Evolutionary conservation across 2,113 vertebrate species (phyloP).

Genomic region (Carettochelys insculpta): DNA sequence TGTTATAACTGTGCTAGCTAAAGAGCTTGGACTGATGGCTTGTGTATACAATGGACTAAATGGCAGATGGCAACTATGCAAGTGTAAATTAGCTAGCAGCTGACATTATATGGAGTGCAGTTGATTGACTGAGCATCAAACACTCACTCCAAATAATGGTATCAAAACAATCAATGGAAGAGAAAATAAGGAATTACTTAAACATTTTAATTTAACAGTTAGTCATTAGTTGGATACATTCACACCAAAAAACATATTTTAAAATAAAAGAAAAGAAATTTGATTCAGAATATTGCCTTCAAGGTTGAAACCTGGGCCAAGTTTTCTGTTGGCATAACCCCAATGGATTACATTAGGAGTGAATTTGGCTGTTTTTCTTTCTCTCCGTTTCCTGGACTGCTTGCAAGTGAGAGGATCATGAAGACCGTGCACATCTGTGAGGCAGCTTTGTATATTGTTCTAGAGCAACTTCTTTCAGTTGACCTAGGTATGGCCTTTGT

Average conservation of each 20-base stretch:
- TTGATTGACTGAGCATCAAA: too few relatives aligned
- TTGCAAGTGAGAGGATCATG: background rate
- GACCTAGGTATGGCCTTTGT: background rate
- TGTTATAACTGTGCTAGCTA: constrained; percentile 1
- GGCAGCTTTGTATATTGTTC: background rate
- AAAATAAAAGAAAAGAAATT: background rate
- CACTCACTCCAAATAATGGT: too few relatives aligned
- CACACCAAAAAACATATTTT: background rate
- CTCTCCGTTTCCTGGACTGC: background rate
- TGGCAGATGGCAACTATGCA: constrained; percentile 65
- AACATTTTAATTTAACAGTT: constrained; percentile 1
- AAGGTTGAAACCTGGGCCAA: background rate
- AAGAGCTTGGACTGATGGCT: constrained; percentile 34
- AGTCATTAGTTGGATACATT: background rate
- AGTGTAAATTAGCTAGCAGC: constrained; percentile 66
- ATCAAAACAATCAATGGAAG: background rate
- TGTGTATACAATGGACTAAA: constrained; percentile 24
- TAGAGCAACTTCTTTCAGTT: background rate
- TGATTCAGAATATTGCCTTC: background rate
- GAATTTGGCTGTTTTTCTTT: background rate
- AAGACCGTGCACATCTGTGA: fast-evolving
- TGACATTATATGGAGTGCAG: constrained; percentile 40
- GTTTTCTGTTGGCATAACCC: background rate
- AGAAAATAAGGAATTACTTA: background rate
- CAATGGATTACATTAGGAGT: background rate